These are phyloP conservation scores for Limnephilus marmoratus DNA, from an alignment of 2,888 invertebrate species.

Conservation along the genomic window DNA sequence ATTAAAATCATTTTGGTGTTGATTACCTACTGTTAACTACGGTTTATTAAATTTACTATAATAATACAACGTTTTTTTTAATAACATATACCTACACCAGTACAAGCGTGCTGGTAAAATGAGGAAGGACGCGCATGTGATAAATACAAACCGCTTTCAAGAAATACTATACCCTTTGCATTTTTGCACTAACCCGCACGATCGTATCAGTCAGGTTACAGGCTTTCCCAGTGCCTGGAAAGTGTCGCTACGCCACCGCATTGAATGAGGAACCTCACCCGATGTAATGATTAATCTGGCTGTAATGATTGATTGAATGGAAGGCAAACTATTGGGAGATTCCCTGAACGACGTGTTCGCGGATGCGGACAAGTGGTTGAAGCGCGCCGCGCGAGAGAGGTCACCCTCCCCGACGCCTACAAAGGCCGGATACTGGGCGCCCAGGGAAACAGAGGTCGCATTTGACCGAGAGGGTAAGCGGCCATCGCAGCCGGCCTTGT, in stretches of 20 bases:
- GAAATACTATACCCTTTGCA: neutral
- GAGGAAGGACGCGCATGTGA: neutral
- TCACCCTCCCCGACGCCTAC: slow-evolving; percentile 86
- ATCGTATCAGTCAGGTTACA: neutral
- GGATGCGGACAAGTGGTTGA: slow-evolving; percentile 76
- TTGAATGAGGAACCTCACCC: neutral
- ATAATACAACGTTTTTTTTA: neutral
- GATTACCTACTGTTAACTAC: no score
- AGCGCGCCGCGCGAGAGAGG: slow-evolving; percentile 78
- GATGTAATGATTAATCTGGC: slow-evolving; percentile 53
- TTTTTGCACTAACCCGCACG: neutral
- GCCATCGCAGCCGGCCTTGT: slow-evolving; percentile 38
- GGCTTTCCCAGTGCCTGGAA: neutral
- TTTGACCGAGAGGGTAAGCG: slow-evolving; percentile 85
- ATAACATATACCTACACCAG: neutral
- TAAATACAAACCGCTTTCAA: neutral
- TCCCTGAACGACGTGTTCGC: slow-evolving; percentile 61
- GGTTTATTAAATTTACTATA: no score
- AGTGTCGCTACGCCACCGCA: neutral
- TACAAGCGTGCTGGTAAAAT: neutral
- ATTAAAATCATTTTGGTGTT: neutral
- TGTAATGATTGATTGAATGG: slow-evolving; percentile 52
- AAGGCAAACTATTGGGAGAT: slow-evolving; percentile 56
- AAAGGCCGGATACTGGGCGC: slow-evolving; percentile 83
- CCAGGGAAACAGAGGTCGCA: slow-evolving; percentile 84